Evolutionary conservation across 1,140 invertebrate genomes (phyloP).

Genomic region (Caenorhabditis latens): DNA sequence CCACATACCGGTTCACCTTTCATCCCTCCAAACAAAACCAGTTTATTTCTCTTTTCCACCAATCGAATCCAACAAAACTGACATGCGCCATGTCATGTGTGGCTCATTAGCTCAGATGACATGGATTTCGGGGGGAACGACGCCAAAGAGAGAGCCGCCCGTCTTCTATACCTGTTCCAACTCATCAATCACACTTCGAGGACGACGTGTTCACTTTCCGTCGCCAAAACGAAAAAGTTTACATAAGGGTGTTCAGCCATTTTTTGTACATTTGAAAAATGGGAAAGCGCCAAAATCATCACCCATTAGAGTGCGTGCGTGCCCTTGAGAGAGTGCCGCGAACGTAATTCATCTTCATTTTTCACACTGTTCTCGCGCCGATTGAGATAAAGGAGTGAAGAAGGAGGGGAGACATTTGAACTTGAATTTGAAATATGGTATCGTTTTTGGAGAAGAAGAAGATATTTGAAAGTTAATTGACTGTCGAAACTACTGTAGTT

Average conservation of each 20-base stretch:
- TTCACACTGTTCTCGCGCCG: slow-evolving; percentile 34
- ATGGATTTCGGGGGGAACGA: neutral
- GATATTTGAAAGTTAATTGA: neutral
- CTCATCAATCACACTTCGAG: slow-evolving; percentile 16
- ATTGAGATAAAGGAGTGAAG: slow-evolving; percentile 10
- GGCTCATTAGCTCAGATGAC: slow-evolving; percentile 23
- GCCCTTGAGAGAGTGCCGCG: neutral
- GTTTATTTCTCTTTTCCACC: neutral
- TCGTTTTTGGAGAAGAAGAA: too few species aligned
- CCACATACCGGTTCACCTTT: neutral
- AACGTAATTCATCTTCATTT: slow-evolving; percentile 46
- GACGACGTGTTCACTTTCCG: neutral
- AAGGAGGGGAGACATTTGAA: neutral
- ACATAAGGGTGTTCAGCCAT: slow-evolving; percentile 2
- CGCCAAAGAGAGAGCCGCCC: neutral
- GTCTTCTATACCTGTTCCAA: slow-evolving; percentile 4
- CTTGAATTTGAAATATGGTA: neutral
- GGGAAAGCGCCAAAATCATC: slow-evolving; percentile 10
- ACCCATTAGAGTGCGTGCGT: neutral
- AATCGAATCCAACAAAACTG: neutral
- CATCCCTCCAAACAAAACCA: neutral
- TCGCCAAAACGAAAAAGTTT: neutral
- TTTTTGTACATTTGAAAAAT: slow-evolving; percentile 29
- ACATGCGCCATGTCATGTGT: slow-evolving; percentile 11
- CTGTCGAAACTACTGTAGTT: neutral